Percentiles rank a stretch among this genome's conserved stretches.
These are phyloP conservation scores for Sus cebifrons DNA, from an alignment of 2,797 vertebrate genomes.

Conservation along the genomic window DNA sequence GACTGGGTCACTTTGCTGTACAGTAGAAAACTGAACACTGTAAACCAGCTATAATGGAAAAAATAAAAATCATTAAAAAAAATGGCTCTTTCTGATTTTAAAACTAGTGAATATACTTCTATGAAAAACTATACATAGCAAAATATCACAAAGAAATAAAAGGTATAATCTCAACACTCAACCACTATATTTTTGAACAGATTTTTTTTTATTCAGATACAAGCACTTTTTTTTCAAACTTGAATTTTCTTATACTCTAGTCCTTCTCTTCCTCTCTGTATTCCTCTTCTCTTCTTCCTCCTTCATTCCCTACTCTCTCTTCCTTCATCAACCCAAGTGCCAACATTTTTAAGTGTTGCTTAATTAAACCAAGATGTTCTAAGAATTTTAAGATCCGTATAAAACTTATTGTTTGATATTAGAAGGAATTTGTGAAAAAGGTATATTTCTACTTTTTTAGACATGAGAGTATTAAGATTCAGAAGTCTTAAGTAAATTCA, in stretches of 20 bases:
- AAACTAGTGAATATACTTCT: neutral
- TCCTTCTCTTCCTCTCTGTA: neutral
- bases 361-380: neutral
- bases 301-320: neutral
- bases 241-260: neutral
- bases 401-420: neutral
- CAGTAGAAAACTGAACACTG: too few species aligned
- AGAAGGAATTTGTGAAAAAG: neutral
- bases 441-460: neutral
- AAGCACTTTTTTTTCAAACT: neutral
- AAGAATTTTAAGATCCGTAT: constrained; percentile 5
- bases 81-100: constrained; percentile 52
- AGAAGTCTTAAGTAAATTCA: constrained; percentile 23
- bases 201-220: neutral
- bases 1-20: too few species aligned
- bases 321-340: neutral
- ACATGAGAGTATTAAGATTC: neutral
- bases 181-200: neutral
- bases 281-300: neutral
- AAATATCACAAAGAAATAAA: neutral
- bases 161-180: neutral
- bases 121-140: neutral
- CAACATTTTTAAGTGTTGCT: neutral
- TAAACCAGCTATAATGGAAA: too few species aligned
- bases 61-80: too few species aligned